Evolutionary conservation across 2,113 vertebrate species (phyloP).

Genomic region (Callipepla californica): DNA sequence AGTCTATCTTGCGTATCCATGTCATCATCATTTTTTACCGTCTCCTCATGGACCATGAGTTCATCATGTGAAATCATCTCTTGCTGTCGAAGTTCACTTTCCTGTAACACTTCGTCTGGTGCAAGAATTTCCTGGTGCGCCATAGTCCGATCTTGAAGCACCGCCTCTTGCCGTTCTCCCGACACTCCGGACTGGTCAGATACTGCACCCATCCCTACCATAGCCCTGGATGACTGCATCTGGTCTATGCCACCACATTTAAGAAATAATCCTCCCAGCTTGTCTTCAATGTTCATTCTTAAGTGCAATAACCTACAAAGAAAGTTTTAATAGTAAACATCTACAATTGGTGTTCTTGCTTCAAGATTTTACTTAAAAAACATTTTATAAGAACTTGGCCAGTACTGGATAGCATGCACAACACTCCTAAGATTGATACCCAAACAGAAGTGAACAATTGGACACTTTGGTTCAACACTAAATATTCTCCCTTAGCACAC

Average conservation of each 20-base stretch:
- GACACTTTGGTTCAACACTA: not conserved
- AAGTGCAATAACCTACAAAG: conserved; percentile 84
- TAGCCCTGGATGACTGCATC: conserved; percentile 86
- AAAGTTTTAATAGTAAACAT: conserved; percentile 81
- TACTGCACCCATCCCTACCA: conserved; percentile 83
- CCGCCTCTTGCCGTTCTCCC: conserved; percentile 83
- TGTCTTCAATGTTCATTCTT: conserved; percentile 98
- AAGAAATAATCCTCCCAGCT: conserved; percentile 95
- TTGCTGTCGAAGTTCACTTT: conserved; percentile 88
- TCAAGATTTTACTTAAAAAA: conserved; percentile 47
- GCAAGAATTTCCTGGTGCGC: conserved; percentile 91
- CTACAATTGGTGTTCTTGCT: conserved; percentile 64
- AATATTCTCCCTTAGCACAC: not conserved
- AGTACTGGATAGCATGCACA: not conserved
- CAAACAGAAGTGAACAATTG: not conserved
- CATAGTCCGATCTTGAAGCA: conserved; percentile 89
- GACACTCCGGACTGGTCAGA: conserved; percentile 81
- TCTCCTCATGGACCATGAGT: conserved; percentile 97
- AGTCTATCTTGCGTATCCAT: conserved; percentile 88
- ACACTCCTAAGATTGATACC: not conserved
- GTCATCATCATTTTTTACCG: conserved; percentile 91
- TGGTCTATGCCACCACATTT: conserved; percentile 91
- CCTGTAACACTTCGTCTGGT: conserved; percentile 88
- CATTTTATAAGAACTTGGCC: conserved; percentile 1
- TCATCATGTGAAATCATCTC: conserved; percentile 95